phyloP scores from a whole-genome alignment of 1,140 invertebrate species.

The Oryctes rhinoceros region DNA sequence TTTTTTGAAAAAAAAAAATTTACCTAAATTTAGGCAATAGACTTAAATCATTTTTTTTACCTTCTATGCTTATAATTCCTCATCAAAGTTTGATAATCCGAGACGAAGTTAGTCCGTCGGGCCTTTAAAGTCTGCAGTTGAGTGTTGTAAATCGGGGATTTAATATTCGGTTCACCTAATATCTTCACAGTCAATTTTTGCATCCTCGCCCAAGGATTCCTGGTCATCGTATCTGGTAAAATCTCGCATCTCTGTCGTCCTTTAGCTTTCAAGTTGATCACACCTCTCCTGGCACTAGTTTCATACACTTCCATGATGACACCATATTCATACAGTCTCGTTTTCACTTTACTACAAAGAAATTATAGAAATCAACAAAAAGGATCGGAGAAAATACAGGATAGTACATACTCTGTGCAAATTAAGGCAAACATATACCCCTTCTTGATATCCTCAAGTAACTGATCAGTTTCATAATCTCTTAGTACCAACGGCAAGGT shows the following conservation, averaged over 20 bases:
- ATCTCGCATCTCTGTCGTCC: slow-evolving; percentile 58
- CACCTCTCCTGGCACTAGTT: slow-evolving; percentile 48
- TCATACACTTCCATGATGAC: slow-evolving; percentile 60
- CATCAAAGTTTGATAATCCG: slow-evolving; percentile 47
- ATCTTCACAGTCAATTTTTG: slow-evolving; percentile 55
- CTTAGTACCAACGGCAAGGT: slow-evolving; percentile 57
- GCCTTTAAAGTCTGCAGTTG: slow-evolving; percentile 53
- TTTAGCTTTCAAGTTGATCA: slow-evolving; percentile 57
- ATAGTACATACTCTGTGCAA: slow-evolving; percentile 53
- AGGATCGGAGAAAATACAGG: background rate
- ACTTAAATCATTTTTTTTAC: slow-evolving; percentile 38
- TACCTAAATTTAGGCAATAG: too few species aligned
- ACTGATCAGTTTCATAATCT: slow-evolving; percentile 36
- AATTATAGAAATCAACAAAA: background rate
- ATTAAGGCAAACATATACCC: slow-evolving; percentile 49
- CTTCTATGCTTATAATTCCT: slow-evolving; percentile 52
- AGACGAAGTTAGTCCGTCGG: slow-evolving; percentile 43
- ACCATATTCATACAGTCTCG: slow-evolving; percentile 54
- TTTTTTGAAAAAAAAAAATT: too few species aligned
- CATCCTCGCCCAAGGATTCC: slow-evolving; percentile 44
- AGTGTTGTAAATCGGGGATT: slow-evolving; percentile 53
- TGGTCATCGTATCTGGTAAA: slow-evolving; percentile 49
- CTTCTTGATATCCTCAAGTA: slow-evolving; percentile 31
- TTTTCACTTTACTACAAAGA: slow-evolving; percentile 45
- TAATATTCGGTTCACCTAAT: slow-evolving; percentile 52